Evolutionary conservation across 1,140 invertebrate species (phyloP).

Genomic region (Rhyzopertha dominica): DNA sequence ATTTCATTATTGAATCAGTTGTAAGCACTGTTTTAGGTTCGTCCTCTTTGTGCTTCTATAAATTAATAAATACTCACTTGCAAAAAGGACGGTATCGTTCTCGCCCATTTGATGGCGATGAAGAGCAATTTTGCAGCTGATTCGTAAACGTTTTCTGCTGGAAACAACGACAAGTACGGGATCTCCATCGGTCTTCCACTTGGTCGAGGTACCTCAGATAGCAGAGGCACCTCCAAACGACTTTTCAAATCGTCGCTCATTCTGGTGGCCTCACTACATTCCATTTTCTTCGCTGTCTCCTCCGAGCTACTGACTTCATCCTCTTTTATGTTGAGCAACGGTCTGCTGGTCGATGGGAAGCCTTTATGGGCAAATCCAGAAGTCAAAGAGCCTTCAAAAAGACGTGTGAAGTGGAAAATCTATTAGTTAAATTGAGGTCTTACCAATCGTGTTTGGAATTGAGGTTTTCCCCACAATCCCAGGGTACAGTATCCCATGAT

Average conservation of each 20-base stretch:
- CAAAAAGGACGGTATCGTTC: constrained; percentile 67
- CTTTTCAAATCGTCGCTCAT: constrained; percentile 10
- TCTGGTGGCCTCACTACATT: neutral
- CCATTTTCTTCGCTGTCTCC: constrained; percentile 46
- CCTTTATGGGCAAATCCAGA: neutral
- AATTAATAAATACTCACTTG: constrained; percentile 54
- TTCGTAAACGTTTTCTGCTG: constrained; percentile 63
- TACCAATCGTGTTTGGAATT: too few species aligned
- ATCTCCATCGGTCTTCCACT: constrained; percentile 30
- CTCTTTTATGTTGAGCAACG: constrained; percentile 57
- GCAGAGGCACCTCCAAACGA: constrained; percentile 35
- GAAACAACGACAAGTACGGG: constrained; percentile 43
- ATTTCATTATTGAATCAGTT: too few species aligned
- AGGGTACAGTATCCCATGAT: constrained; percentile 40
- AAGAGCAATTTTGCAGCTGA: constrained; percentile 73
- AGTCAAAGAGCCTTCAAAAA: neutral
- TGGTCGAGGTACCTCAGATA: constrained; percentile 17
- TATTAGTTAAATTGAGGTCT: too few species aligned
- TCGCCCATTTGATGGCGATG: constrained; percentile 70
- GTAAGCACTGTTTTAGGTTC: too few species aligned
- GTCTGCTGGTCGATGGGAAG: too few species aligned
- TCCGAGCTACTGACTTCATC: constrained; percentile 72
- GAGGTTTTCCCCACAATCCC: constrained; percentile 30
- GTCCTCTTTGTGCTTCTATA: too few species aligned
- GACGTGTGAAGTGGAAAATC: too few species aligned